These are phyloP conservation scores for Sebastolobus altivelis DNA, from an alignment of 2,797 vertebrate species.

Conservation along the genomic window DNA sequence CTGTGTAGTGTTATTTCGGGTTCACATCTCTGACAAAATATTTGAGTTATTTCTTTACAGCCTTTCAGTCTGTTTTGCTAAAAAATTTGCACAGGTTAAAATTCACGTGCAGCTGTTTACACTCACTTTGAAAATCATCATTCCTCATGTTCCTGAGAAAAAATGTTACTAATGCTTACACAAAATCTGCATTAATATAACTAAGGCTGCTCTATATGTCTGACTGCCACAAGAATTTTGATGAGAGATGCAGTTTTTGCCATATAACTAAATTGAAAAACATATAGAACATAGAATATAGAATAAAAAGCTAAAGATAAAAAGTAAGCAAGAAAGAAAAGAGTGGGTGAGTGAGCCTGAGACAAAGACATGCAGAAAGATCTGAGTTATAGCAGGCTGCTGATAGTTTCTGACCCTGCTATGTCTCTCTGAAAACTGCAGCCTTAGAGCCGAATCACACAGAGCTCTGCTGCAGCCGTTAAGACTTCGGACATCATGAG, in stretches of 20 bases:
- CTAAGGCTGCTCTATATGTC: not conserved
- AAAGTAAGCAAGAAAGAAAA: constrained; percentile 14
- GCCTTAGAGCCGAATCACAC: constrained; percentile 53
- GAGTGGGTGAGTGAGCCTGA: constrained; percentile 27
- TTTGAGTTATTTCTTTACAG: not conserved
- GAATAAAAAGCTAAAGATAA: constrained; percentile 26
- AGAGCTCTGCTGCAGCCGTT: constrained; percentile 33
- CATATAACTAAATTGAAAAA: constrained; percentile 13
- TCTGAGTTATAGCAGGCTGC: constrained; percentile 36
- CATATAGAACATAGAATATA: not conserved
- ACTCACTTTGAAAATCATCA: constrained; percentile 8
- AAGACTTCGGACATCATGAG: constrained; percentile 46
- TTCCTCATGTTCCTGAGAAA: not conserved
- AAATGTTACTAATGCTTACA: not conserved
- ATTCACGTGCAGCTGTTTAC: not conserved
- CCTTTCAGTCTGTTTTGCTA: not conserved
- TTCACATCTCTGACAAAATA: not conserved
- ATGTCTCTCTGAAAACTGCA: constrained; percentile 42
- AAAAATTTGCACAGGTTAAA: not conserved
- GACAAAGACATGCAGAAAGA: constrained; percentile 38
- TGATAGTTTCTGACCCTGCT: constrained; percentile 40
- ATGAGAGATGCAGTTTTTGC: constrained; percentile 12
- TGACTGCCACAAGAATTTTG: not conserved
- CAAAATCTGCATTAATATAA: constrained; percentile 8
- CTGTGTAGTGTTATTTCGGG: not conserved